A percentile compares a stretch with the other conserved stretches of the same genome.
Evolutionary conservation across 2,797 vertebrate genomes (phyloP).

Genomic region (Tolypeutes matacus): DNA sequence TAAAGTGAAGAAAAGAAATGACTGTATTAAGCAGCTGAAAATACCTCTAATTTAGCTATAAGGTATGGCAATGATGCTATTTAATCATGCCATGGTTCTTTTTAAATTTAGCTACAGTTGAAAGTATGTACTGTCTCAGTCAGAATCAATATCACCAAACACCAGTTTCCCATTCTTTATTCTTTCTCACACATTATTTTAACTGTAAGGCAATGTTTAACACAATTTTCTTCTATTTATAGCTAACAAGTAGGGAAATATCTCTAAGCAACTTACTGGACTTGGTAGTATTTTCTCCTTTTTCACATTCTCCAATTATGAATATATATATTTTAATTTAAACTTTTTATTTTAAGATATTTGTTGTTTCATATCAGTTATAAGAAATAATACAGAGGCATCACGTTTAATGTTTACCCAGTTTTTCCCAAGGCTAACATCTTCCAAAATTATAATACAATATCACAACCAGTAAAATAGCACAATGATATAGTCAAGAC

Average conservation of each 20-base stretch:
- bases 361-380: background rate
- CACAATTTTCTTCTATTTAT: background rate
- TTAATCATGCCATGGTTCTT: background rate
- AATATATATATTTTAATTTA: background rate
- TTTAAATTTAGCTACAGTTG: constrained; percentile 1
- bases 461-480: background rate
- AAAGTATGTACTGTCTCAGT: background rate
- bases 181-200: background rate
- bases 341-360: background rate
- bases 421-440: background rate
- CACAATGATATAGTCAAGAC: background rate
- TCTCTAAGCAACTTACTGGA: background rate
- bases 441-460: background rate
- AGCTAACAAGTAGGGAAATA: background rate
- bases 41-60: constrained; percentile 8
- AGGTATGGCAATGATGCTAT: background rate
- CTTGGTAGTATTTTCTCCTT: constrained; percentile 21
- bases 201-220: background rate
- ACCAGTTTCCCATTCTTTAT: background rate
- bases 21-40: background rate
- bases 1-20: background rate
- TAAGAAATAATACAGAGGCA: background rate
- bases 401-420: background rate
- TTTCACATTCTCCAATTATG: background rate
- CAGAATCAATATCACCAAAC: constrained; percentile 8